These are phyloP conservation scores for Stegastes partitus DNA, from an alignment of 2,113 vertebrate species.

Conservation along the genomic window DNA sequence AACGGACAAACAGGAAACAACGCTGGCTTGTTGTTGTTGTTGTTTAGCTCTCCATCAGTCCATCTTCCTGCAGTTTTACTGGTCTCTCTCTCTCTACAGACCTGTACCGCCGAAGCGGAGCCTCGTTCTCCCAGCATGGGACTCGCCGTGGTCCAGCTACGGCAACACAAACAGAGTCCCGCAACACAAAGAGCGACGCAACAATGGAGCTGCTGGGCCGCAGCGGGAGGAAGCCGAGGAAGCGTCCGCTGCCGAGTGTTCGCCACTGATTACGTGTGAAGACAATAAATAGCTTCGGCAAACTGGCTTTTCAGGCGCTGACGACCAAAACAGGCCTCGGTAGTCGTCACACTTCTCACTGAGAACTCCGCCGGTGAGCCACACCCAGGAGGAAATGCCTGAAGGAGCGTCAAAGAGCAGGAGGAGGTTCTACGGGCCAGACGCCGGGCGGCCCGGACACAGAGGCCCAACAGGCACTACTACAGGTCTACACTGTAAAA, in stretches of 20 bases:
- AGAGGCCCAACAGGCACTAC: too few species aligned
- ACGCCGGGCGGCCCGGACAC: too few species aligned
- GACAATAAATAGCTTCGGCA: background rate
- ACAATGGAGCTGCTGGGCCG: constrained; percentile 33
- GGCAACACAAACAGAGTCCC: background rate
- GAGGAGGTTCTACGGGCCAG: too few species aligned
- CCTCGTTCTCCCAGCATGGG: constrained; percentile 21
- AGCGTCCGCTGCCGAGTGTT: constrained; percentile 45
- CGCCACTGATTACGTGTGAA: constrained; percentile 55
- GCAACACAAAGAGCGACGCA: constrained; percentile 16
- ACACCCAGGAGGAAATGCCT: background rate
- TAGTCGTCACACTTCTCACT: constrained; percentile 1
- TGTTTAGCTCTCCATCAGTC: background rate
- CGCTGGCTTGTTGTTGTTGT: background rate
- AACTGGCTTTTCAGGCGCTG: background rate
- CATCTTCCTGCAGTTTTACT: constrained; percentile 5
- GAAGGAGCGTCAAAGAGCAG: too few species aligned
- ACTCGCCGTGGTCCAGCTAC: background rate
- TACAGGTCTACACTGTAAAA: too few species aligned
- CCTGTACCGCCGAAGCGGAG: constrained; percentile 11
- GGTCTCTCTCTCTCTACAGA: constrained; percentile 24
- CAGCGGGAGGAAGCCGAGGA: constrained; percentile 65
- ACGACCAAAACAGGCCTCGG: background rate
- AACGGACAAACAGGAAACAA: background rate
- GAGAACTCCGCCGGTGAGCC: background rate